These are phyloP conservation scores for Agapornis canus DNA, from an alignment of 2,797 vertebrate species.

Conservation along the genomic window DNA sequence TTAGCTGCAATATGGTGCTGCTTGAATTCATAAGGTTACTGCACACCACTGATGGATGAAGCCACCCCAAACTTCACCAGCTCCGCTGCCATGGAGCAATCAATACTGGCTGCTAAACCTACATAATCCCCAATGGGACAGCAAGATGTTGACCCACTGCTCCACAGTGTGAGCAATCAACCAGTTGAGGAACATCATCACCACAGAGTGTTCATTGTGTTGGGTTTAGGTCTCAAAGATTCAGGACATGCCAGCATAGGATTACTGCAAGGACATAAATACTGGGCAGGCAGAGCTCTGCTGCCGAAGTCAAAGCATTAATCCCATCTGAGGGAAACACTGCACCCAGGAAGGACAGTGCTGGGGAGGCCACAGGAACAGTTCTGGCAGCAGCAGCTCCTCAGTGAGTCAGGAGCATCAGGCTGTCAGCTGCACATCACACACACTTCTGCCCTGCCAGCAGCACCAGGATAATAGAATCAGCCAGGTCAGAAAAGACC, in stretches of 20 bases:
- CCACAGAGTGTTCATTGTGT: not conserved
- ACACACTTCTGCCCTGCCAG: not conserved
- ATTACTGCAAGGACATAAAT: not conserved
- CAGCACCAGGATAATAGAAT: not conserved
- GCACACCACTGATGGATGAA: not conserved
- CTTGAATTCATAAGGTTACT: not conserved
- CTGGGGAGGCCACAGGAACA: not conserved
- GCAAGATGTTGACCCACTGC: not conserved
- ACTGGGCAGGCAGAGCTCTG: not conserved
- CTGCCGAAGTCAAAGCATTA: not conserved
- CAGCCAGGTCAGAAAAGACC: not conserved
- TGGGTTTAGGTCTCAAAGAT: not conserved
- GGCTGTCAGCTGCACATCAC: rapidly evolving
- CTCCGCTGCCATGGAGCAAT: not conserved
- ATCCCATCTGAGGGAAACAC: not conserved
- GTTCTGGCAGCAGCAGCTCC: not conserved
- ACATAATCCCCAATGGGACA: rapidly evolving
- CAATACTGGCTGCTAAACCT: not conserved
- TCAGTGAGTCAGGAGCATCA: not conserved
- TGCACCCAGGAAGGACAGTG: not conserved
- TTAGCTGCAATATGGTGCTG: not conserved
- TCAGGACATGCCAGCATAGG: not conserved
- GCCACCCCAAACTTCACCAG: not conserved
- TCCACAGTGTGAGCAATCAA: not conserved
- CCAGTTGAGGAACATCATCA: rapidly evolving